Percentiles rank a stretch among this genome's conserved stretches.
These are phyloP conservation scores for Bubo blakistoni DNA, from an alignment of 2,113 vertebrate genomes.

Conservation along the genomic window DNA sequence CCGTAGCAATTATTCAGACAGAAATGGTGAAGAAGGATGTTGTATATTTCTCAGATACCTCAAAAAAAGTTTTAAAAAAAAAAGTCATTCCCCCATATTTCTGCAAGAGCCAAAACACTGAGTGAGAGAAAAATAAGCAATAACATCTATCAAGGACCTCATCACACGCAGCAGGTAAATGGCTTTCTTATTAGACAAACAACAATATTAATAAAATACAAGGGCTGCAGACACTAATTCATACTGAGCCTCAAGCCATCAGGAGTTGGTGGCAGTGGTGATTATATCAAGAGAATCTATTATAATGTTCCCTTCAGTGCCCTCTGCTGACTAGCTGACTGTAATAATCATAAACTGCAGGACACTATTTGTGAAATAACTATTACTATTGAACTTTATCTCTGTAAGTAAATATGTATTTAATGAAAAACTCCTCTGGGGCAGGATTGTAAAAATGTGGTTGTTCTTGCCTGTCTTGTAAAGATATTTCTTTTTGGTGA, in stretches of 20 bases:
- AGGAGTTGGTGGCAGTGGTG: neutral
- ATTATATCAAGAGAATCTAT: conserved; percentile 8
- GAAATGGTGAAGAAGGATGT: neutral
- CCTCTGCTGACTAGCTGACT: conserved; percentile 17
- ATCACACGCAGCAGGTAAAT: conserved; percentile 18
- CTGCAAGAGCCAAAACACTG: neutral
- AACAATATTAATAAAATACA: conserved; percentile 32
- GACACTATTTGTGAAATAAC: conserved; percentile 13
- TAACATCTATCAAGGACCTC: neutral
- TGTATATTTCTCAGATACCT: neutral
- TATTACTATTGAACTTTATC: conserved; percentile 6
- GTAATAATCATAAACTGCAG: conserved; percentile 47
- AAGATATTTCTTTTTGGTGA: neutral
- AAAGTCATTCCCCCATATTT: neutral
- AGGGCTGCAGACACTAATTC: neutral
- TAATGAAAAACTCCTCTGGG: conserved; percentile 10
- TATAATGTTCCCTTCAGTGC: neutral
- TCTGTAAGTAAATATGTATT: conserved; percentile 33
- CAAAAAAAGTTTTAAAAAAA: neutral
- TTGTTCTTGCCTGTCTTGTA: neutral
- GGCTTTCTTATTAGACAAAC: conserved; percentile 38
- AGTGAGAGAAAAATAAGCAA: neutral
- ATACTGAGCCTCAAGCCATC: neutral
- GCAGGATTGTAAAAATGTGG: neutral
- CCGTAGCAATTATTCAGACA: neutral